A percentile compares a stretch with the other conserved stretches of the same genome.
phyloP scores from a whole-genome alignment of 2,888 invertebrate genomes.

The Chalcis sispes region DNA sequence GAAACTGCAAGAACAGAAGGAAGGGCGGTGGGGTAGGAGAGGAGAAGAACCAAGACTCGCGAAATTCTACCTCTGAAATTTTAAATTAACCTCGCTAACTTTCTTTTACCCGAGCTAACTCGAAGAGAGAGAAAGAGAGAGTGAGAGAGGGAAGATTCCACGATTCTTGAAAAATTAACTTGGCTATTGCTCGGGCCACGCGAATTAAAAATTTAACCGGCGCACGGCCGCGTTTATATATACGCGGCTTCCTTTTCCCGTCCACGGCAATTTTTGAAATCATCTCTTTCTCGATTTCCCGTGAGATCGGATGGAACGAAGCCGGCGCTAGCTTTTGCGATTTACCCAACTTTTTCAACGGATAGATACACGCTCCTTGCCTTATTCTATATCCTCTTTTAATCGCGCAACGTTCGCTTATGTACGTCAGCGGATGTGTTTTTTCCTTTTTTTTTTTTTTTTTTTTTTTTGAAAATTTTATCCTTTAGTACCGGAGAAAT shows the following conservation, averaged over 20 bases:
- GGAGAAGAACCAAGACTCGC: background rate
- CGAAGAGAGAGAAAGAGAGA: background rate
- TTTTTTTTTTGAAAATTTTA: no score
- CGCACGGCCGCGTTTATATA: background rate
- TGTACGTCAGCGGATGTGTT: no score
- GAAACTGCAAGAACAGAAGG: conserved; percentile 5
- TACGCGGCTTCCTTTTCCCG: conserved; percentile 2
- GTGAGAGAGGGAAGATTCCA: background rate
- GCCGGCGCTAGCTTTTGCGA: background rate
- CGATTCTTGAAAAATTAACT: conserved; percentile 55
- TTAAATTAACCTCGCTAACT: conserved; percentile 53
- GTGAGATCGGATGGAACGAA: conserved; percentile 41
- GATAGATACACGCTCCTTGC: background rate
- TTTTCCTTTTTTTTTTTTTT: no score
- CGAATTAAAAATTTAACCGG: conserved; percentile 54
- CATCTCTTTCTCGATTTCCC: conserved; percentile 57
- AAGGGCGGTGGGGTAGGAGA: no score
- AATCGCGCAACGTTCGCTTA: background rate
- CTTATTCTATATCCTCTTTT: background rate
- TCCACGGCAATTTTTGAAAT: conserved; percentile 53
- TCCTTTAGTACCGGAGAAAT: no score
- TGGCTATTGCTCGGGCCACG: conserved; percentile 23
- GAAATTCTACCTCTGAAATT: conserved; percentile 42
- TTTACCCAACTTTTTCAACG: conserved; percentile 40
- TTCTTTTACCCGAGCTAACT: background rate